Evolutionary conservation across 2,888 invertebrate species (phyloP).

Genomic region (Galeopsomyia nigrocyanea): DNA sequence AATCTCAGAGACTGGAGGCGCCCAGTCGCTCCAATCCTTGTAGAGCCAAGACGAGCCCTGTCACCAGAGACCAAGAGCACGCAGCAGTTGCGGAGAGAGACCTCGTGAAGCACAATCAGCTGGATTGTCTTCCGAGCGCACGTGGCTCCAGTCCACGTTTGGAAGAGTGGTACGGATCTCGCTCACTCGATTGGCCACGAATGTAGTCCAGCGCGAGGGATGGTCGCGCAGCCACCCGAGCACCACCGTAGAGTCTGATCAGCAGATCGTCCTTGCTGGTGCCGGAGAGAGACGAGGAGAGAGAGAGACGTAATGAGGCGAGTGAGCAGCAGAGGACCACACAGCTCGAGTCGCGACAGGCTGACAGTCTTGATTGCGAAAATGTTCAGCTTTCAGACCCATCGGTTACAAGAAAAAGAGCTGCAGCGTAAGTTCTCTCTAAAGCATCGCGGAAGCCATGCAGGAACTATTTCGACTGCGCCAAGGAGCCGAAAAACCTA

Average conservation of each 20-base stretch:
- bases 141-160: background rate
- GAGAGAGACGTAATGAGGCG: no score
- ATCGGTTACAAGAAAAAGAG: no score
- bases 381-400: no score
- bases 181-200: conserved; percentile 2
- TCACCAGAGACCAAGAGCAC: background rate
- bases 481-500: background rate
- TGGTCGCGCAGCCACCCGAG: background rate
- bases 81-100: no score
- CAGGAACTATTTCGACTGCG: background rate
- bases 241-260: background rate
- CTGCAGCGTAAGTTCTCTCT: background rate
- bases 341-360: background rate
- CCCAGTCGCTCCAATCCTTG: background rate
- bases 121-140: background rate
- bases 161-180: background rate
- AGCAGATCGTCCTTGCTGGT: background rate
- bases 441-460: background rate
- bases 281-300: background rate
- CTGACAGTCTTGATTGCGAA: background rate
- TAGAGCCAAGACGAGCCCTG: background rate
- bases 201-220: background rate
- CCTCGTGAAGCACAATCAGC: background rate
- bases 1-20: no score
- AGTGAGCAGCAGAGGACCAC: background rate